Evolutionary conservation across 2,113 vertebrate species (phyloP).

Genomic region (Vicugna pacos): DNA sequence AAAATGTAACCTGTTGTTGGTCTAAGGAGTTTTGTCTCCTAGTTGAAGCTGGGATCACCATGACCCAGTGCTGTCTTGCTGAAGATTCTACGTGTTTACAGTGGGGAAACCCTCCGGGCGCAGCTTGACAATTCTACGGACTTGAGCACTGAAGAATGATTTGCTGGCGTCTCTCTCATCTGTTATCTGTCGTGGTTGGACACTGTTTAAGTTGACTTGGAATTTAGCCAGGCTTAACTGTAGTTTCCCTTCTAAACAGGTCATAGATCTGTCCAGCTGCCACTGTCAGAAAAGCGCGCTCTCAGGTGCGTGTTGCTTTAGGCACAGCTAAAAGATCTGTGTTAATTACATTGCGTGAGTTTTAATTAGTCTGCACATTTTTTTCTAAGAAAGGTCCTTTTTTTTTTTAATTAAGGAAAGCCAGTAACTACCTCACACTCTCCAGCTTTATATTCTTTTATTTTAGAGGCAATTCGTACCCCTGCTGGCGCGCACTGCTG

Average conservation of each 20-base stretch:
- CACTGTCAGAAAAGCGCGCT: too few species aligned
- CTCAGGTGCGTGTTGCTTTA: background rate
- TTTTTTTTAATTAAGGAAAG: background rate
- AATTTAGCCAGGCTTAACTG: background rate
- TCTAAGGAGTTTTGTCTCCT: background rate
- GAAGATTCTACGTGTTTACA: background rate
- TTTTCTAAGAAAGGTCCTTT: background rate
- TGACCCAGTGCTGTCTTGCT: background rate
- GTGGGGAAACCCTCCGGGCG: background rate
- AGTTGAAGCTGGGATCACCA: background rate
- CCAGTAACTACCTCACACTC: background rate
- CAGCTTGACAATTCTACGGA: background rate
- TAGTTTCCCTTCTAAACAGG: background rate
- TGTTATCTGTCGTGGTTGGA: background rate
- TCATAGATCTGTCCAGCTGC: rapidly evolving
- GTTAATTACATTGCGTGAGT: background rate
- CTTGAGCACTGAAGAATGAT: background rate
- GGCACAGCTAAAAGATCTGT: background rate
- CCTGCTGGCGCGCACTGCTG: background rate
- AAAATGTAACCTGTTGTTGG: background rate
- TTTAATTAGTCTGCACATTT: background rate
- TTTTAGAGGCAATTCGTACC: background rate
- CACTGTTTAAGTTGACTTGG: background rate
- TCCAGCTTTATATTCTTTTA: background rate
- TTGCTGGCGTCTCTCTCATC: background rate